phyloP scores from a whole-genome alignment of 64 coral and sea anemone species.

The Catalaphyllia jardinei region DNA sequence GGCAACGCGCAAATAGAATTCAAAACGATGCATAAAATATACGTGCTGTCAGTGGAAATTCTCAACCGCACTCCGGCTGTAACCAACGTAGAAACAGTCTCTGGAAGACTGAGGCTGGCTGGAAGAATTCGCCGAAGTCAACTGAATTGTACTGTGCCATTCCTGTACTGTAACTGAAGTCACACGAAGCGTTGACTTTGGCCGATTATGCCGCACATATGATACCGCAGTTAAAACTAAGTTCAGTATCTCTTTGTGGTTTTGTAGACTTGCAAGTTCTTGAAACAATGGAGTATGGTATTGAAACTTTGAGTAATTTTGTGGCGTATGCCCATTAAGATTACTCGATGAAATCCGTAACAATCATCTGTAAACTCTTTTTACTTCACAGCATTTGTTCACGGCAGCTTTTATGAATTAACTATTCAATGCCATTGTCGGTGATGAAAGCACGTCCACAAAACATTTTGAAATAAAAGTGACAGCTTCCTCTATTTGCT shows the following conservation, averaged over 20 bases:
- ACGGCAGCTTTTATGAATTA: not conserved
- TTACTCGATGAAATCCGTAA: not conserved
- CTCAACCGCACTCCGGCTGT: constrained; percentile 5
- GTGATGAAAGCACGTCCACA: not conserved
- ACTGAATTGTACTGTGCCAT: not conserved
- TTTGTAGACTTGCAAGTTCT: not conserved
- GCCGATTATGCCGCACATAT: not conserved
- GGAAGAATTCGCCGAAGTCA: not conserved
- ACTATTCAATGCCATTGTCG: not conserved
- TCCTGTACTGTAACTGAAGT: not conserved
- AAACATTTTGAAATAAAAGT: too few relatives aligned
- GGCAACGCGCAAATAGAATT: constrained; percentile 7
- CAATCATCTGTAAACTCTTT: not conserved
- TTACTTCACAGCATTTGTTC: not conserved
- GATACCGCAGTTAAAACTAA: too few relatives aligned
- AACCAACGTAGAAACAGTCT: not conserved
- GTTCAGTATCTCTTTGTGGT: too few relatives aligned
- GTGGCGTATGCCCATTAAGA: not conserved
- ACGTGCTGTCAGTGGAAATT: not conserved
- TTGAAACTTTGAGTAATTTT: too few relatives aligned
- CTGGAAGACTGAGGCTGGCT: not conserved
- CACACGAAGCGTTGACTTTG: not conserved
- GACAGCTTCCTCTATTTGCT: too few relatives aligned
- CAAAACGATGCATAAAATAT: not conserved
- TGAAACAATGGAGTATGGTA: not conserved